These are phyloP conservation scores for Psococerastis gibbosa DNA, from an alignment of 2,888 invertebrate species.

Conservation along the genomic window DNA sequence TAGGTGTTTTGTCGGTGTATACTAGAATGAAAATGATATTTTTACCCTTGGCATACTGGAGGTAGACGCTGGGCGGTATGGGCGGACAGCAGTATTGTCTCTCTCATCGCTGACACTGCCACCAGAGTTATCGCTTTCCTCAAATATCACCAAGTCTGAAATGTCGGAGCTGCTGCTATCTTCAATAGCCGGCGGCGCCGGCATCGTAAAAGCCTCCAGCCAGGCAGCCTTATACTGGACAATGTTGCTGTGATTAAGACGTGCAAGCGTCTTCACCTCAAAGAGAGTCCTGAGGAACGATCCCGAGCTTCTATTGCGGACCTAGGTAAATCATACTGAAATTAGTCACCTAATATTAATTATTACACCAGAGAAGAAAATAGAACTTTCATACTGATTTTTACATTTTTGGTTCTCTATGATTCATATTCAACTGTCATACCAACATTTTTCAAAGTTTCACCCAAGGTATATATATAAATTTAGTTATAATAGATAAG, in stretches of 20 bases:
- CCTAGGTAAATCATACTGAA: constrained; percentile 29
- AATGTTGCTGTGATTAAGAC: constrained; percentile 57
- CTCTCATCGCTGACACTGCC: constrained; percentile 28
- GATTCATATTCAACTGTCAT: too few species aligned
- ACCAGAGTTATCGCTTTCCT: constrained; percentile 24
- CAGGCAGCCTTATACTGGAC: constrained; percentile 71
- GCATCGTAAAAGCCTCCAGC: constrained; percentile 33
- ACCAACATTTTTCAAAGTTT: too few species aligned
- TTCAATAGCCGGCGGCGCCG: neutral
- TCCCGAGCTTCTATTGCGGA: constrained; percentile 40
- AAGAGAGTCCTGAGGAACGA: constrained; percentile 44
- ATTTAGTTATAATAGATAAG: too few species aligned
- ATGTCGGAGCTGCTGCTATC: neutral
- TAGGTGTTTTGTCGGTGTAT: too few species aligned
- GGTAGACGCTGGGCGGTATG: neutral
- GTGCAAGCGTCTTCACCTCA: constrained; percentile 65
- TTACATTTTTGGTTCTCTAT: too few species aligned
- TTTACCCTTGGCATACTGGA: neutral
- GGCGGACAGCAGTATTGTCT: constrained; percentile 21
- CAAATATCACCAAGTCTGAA: constrained; percentile 2
- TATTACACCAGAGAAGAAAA: too few species aligned
- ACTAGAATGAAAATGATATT: too few species aligned
- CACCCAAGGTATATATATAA: too few species aligned
- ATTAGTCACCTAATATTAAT: too few species aligned
- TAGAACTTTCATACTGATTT: too few species aligned